phyloP scores from a whole-genome alignment of 1,140 invertebrate genomes.

The Zaprionus nigranus region DNA sequence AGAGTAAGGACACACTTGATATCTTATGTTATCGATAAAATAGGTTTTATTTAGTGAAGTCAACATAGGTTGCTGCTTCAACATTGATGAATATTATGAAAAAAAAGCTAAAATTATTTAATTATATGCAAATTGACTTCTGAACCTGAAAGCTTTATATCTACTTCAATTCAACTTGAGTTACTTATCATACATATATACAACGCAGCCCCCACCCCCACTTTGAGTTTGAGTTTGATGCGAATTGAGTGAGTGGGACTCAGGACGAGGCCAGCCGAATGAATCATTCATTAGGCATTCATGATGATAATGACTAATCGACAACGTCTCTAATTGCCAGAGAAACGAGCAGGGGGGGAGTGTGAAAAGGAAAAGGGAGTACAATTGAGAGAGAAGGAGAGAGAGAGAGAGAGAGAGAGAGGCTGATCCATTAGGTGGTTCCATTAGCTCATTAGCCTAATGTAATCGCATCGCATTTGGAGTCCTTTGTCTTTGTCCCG shows the following conservation, averaged over 20 bases:
- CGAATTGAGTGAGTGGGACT: constrained; percentile 18
- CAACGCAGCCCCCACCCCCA: neutral
- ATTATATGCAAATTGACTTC: too few species aligned
- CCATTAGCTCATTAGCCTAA: constrained; percentile 50
- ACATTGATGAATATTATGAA: too few species aligned
- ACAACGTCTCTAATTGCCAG: constrained; percentile 34
- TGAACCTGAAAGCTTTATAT: neutral
- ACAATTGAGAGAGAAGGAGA: neutral
- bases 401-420: neutral
- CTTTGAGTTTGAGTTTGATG: constrained; percentile 2
- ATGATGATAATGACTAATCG: constrained; percentile 50
- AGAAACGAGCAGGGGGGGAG: neutral
- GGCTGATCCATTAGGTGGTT: constrained; percentile 9
- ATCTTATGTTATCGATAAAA: too few species aligned
- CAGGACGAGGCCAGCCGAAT: constrained; percentile 26
- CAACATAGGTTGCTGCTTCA: too few species aligned
- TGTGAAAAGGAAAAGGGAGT: neutral
- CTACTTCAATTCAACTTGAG: too few species aligned
- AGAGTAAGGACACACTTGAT: neutral
- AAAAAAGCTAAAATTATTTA: too few species aligned
- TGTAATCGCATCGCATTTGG: constrained; percentile 38
- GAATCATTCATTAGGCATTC: constrained; percentile 47
- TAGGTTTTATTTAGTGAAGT: too few species aligned
- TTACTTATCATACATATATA: too few species aligned
- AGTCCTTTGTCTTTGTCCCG: constrained; percentile 25